phyloP scores from a whole-genome alignment of 1,140 invertebrate species.

The Diabrotica undecimpunctata region DNA sequence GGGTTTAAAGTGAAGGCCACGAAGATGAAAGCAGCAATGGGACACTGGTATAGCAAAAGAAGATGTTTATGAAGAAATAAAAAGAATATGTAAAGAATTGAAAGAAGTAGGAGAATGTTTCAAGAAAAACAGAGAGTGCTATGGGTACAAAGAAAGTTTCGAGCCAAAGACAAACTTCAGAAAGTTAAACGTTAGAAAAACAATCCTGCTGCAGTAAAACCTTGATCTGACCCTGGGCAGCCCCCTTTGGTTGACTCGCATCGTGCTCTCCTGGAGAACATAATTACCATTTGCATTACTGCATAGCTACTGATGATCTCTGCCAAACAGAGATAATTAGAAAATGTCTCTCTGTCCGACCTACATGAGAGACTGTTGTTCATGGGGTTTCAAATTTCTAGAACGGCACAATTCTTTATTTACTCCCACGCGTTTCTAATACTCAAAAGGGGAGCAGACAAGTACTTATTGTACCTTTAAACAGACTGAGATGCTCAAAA shows the following conservation, averaged over 20 bases:
- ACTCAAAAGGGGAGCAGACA: conserved; percentile 28
- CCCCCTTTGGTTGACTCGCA: conserved; percentile 12
- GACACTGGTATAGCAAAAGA: no score
- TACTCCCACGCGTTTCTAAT: conserved; percentile 10
- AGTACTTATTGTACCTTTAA: conserved; percentile 23
- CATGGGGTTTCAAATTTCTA: conserved; percentile 4
- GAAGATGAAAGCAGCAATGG: no score
- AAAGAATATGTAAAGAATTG: no score
- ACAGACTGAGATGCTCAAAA: conserved; percentile 31
- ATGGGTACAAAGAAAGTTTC: conserved; percentile 15
- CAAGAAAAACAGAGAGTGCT: conserved; percentile 9
- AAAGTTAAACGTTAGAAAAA: conserved; percentile 3
- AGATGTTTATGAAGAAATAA: no score
- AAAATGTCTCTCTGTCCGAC: conserved; percentile 19
- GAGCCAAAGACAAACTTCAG: conserved; percentile 15
- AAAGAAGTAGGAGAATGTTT: background rate
- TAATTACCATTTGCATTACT: no score
- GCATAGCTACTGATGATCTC: conserved; percentile 4
- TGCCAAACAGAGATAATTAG: conserved; percentile 27
- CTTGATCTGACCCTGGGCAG: conserved; percentile 16
- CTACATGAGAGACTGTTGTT: conserved; percentile 18
- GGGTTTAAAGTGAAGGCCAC: no score
- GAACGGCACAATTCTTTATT: background rate
- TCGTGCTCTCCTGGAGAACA: conserved; percentile 15
- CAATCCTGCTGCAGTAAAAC: conserved; percentile 14